Evolutionary conservation across 2,888 invertebrate species (phyloP), one percentile per base, ranked within the genome.

Genomic region (Zygaena filipendulae): DNA sequence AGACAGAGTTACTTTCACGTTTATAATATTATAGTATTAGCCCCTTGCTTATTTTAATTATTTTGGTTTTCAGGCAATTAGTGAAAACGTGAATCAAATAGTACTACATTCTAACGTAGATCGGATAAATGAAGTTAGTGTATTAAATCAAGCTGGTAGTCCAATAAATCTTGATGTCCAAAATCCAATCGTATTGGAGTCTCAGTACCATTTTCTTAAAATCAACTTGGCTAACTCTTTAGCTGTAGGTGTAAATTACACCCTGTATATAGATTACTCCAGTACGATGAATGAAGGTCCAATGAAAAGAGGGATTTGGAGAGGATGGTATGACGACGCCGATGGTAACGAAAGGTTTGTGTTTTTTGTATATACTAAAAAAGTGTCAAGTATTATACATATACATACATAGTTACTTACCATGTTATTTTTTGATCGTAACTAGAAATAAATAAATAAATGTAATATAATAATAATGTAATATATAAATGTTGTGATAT

Each of bases 281-380:
- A 82, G 74, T 26, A 51, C 63, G 1, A 82, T 84, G 82, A 79
- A 79, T 34, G 72, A 66, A 18, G 79, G 79, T 2, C 77, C 77
- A 0, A 62, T 79, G 66, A 71, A 67, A 27, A 54, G 79, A 41
- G 77, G 77, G 13, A 68, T 79, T 27, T 79, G 79, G 79, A 59
- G 58, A 36, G 77, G 77, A 21, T 64, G 63, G 56, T 79, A 79
- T 23, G 54, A 29, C 4, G 77, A 79, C 39, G 52, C 40, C 1
- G 38, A 60, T 33, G 63, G 62, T 1, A 40, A 36, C 11, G 69
- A 70, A 47, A 64, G 68, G 77, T 75, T 38, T 12, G 40, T 39
- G 23, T 4, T 26, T 10, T n/a, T n/a, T n/a, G n/a, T n/a, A n/a
- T n/a, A n/a, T n/a, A n/a, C n/a, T n/a, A n/a, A n/a, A n/a, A n/a